A percentile compares a stretch with the other conserved stretches of the same genome.
Conservation (phyloP, 2,888 invertebrate genomes). For the Tridacna crocea region DNA sequence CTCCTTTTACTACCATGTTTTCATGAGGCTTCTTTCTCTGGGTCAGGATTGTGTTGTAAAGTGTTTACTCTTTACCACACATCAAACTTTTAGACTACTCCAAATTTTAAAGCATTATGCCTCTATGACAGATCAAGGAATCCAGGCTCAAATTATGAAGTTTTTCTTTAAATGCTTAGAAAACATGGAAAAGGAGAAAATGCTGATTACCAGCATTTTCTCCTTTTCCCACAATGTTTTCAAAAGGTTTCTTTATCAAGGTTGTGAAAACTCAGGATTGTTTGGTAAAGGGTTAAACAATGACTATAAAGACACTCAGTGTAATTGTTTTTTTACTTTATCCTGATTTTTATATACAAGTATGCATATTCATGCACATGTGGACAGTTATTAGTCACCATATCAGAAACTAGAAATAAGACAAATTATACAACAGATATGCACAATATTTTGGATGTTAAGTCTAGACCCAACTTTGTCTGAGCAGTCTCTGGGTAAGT, state of each 20-base stretch:
- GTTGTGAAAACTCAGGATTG: neutral
- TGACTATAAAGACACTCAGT: neutral
- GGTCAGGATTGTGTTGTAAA: neutral
- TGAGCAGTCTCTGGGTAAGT: no score
- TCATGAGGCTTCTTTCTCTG: neutral
- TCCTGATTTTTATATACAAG: neutral
- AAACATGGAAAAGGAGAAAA: neutral
- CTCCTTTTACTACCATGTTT: neutral
- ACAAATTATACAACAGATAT: no score
- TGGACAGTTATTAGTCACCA: no score
- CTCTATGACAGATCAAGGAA: no score
- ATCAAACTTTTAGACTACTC: no score
- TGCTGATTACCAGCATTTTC: slow-evolving; percentile 1
- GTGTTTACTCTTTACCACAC: no score
- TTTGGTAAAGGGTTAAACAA: neutral
- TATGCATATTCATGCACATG: neutral
- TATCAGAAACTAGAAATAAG: no score
- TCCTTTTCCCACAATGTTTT: neutral
- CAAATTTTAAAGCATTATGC: no score
- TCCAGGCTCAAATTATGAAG: no score
- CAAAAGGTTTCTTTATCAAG: neutral
- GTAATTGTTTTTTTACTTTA: neutral
- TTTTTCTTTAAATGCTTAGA: no score
- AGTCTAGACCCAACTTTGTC: no score
- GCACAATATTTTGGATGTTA: no score